Evolutionary conservation across 2,888 invertebrate genomes (phyloP).

Genomic region (Chymomyza fuscimana): DNA sequence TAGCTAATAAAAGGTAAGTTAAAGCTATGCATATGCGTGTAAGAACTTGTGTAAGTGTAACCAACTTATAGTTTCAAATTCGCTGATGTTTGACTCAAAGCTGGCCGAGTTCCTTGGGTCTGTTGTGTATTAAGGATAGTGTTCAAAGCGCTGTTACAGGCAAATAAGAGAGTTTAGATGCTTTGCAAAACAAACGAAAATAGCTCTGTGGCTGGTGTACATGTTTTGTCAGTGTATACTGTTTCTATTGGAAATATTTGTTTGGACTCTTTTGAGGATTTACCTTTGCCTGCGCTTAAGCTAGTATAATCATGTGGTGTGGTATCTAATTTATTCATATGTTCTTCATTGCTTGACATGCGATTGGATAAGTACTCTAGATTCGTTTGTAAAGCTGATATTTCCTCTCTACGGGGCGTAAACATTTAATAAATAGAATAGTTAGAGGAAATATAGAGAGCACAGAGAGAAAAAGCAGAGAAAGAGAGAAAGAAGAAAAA

Average conservation of each 20-base stretch:
- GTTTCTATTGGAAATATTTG: not conserved
- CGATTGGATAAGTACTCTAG: conserved; percentile 80
- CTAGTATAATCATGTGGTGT: conserved; percentile 75
- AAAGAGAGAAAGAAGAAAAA: conserved; percentile 35
- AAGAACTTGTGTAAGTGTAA: not conserved
- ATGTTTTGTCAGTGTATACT: not conserved
- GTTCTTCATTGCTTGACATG: conserved; percentile 79
- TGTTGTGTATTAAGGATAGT: not conserved
- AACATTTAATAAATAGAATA: not conserved
- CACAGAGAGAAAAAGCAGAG: conserved; percentile 35
- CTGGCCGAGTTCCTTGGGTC: not conserved
- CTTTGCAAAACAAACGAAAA: not conserved
- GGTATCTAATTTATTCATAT: conserved; percentile 77
- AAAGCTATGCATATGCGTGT: not conserved
- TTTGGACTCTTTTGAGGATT: conserved; percentile 32
- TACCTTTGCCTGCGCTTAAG: conserved; percentile 78
- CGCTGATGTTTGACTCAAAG: not conserved
- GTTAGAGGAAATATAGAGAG: conserved; percentile 15
- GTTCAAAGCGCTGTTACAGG: not conserved
- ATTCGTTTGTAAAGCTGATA: conserved; percentile 80
- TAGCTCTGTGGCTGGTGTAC: not conserved
- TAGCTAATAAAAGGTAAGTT: conserved; percentile 49
- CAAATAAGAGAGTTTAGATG: not conserved
- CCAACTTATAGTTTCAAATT: not conserved
- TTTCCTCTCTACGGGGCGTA: conserved; percentile 76